Conservation (phyloP, 1,140 invertebrate genomes). For the Panagrolaimus sp. region DNA sequence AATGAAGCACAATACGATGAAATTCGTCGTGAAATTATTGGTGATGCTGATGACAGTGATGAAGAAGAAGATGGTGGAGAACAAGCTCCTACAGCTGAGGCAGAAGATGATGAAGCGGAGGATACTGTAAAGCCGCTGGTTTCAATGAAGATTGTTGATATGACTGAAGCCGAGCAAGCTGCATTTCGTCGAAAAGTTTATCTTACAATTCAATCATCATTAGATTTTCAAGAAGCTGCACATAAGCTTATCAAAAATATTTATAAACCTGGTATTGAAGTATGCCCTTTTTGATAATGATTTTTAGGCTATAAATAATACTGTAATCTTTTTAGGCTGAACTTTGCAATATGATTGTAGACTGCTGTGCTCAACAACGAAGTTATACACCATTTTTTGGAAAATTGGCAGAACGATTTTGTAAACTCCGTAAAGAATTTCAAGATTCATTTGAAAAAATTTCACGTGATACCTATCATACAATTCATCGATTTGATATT, state of each 20-base stretch:
- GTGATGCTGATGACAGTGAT: conserved; percentile 66
- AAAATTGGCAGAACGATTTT: conserved; percentile 81
- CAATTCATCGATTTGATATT: conserved; percentile 81
- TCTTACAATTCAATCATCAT: conserved; percentile 91
- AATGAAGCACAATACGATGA: conserved; percentile 93
- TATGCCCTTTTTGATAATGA: conserved; percentile 22
- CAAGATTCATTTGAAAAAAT: conserved; percentile 88
- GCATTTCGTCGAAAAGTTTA: conserved; percentile 90
- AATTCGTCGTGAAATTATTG: conserved; percentile 74
- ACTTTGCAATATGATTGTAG: conserved; percentile 95
- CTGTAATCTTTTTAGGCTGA: conserved; percentile 67
- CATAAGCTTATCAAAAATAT: conserved; percentile 97
- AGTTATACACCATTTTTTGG: conserved; percentile 99
- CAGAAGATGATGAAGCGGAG: conserved; percentile 66
- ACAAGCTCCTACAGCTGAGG: conserved; percentile 66
- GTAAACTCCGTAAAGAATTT: conserved; percentile 81
- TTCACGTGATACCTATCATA: conserved; percentile 88
- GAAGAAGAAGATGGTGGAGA: conserved; percentile 67
- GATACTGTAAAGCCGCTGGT: conserved; percentile 58
- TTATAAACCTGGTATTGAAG: conserved; percentile 72
- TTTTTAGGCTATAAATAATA: conserved; percentile 18
- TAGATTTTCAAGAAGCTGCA: conserved; percentile 96
- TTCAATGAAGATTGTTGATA: conserved; percentile 74
- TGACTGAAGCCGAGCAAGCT: conserved; percentile 92
- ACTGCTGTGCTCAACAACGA: conserved; percentile 95